Percentiles rank a stretch among this genome's conserved stretches.
Evolutionary conservation across 2,113 vertebrate genomes (phyloP).

Genomic region (Hippoglossus stenolepis): DNA sequence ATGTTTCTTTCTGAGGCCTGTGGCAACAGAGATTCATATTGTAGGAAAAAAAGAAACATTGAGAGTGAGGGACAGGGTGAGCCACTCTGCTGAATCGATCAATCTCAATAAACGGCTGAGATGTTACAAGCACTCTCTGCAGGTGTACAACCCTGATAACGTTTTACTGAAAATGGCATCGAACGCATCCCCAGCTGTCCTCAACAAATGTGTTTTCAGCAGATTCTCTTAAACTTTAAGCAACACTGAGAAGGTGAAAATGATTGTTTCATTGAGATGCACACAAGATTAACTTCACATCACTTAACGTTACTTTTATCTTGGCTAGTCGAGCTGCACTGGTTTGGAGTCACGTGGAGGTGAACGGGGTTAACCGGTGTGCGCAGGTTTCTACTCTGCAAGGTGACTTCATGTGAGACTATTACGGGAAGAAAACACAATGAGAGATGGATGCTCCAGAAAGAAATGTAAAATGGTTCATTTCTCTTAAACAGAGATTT

Average conservation of each 20-base stretch:
- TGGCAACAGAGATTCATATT: neutral
- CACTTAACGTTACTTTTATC: slow-evolving; percentile 12
- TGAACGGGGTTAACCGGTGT: neutral
- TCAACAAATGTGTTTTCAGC: neutral
- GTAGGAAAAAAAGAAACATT: too few relatives aligned
- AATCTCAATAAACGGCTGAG: neutral
- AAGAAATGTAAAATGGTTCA: neutral
- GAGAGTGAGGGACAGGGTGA: neutral
- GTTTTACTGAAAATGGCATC: neutral
- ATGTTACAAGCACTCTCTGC: neutral
- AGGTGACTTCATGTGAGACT: neutral
- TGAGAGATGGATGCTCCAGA: neutral
- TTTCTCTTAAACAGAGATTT: neutral
- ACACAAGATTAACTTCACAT: slow-evolving; percentile 7
- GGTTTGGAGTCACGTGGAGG: slow-evolving; percentile 8
- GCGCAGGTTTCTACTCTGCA: neutral
- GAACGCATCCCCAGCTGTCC: slow-evolving; percentile 16
- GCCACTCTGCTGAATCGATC: neutral
- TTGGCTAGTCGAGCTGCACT: neutral
- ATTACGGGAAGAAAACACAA: slow-evolving; percentile 15
- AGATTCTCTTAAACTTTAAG: slow-evolving; percentile 12
- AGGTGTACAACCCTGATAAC: neutral
- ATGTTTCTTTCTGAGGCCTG: too few relatives aligned
- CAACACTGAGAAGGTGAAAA: neutral
- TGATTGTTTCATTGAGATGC: slow-evolving; percentile 9